These are phyloP conservation scores for Embiotoca jacksoni DNA, from an alignment of 2,113 vertebrate genomes.

Conservation along the genomic window DNA sequence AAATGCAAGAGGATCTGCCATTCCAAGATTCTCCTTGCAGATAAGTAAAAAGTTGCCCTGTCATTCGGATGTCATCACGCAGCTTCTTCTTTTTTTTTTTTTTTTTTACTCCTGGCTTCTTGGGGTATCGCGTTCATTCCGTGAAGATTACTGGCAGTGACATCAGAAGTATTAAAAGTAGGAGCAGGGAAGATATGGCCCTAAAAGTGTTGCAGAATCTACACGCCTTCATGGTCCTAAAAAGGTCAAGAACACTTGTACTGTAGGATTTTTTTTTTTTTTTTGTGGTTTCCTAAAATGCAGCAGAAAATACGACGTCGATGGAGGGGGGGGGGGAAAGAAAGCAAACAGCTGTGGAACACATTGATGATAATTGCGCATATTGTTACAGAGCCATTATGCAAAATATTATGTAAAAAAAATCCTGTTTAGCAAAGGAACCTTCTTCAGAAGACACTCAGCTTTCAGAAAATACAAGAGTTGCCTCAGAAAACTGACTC, in stretches of 20 bases:
- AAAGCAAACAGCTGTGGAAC: constrained; percentile 46
- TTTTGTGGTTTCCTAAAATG: constrained; percentile 28
- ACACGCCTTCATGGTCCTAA: constrained; percentile 52
- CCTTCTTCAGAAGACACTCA: constrained; percentile 21
- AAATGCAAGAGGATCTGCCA: constrained; percentile 36
- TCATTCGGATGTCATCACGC: constrained; percentile 41
- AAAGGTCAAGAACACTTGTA: constrained; percentile 23
- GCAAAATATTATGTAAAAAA: constrained; percentile 44
- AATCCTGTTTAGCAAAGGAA: not conserved
- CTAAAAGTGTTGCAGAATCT: constrained; percentile 25
- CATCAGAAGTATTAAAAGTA: constrained; percentile 51
- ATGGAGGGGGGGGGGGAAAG: not conserved
- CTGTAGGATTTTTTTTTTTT: not conserved
- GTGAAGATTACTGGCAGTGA: constrained; percentile 65
- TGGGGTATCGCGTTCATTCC: not conserved
- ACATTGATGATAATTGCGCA: constrained; percentile 46
- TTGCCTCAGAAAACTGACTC: constrained; percentile 7
- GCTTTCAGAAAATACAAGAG: constrained; percentile 19
- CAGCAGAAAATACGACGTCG: constrained; percentile 43
- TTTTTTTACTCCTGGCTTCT: constrained; percentile 45
- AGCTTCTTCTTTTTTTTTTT: not conserved
- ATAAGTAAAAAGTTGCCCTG: constrained; percentile 48
- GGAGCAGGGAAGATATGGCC: constrained; percentile 22
- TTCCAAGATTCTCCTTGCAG: constrained; percentile 48
- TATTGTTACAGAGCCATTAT: constrained; percentile 39